Base-by-base conservation (phyloP, 1,140 invertebrate species). In the Helicoverpa armigera region DNA sequence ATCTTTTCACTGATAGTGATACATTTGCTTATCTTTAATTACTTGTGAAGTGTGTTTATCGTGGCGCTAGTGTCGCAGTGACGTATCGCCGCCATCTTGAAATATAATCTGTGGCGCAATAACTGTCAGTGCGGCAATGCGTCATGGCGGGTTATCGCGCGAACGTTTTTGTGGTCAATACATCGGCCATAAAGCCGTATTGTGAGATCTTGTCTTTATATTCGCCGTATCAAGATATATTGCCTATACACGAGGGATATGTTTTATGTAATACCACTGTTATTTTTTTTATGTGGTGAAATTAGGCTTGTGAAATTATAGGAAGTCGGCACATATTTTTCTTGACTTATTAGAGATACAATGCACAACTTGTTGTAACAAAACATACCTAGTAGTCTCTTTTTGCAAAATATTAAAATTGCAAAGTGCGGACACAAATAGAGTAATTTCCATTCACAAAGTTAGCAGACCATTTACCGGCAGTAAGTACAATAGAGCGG, bases 81-180 rank as follows among this genome's bases (percentile, higher is more conserved):
- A 82, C 48, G 67, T 79, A 79, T 74, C 31, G 31, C 29, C 56
- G 60, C 82, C 67, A 83, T 80, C 78, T 83, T 83, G 78, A 76
- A 80, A 80, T 80, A 80, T 80, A 83, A 80, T 80, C 77, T 80
- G 78, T 83, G 82, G 53, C 72, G n/a, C 73, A 83, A 80, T 83
- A 83, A 83, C 63, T 80, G 82, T 83, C 81, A 50, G 51, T 61
- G 31, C 48, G 58, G 48, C 74, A 4, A 79, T 79, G 50, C 56
- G 53, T 67, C 75, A 73, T 54, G 74, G 80, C 35, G 31, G 58
- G 50, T 56, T 48, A 76, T 69, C 54, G 74, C 12, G 14, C 53
- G 69, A 16, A 16, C 53, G 51, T 58, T 58, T 61, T 72, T 72
- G 69, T 54, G 69, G 51, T 73, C 54, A 58, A 56, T 58, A 58